Conservation (phyloP, 2,888 invertebrate species). For the Drosophila pseudotakahashii region DNA sequence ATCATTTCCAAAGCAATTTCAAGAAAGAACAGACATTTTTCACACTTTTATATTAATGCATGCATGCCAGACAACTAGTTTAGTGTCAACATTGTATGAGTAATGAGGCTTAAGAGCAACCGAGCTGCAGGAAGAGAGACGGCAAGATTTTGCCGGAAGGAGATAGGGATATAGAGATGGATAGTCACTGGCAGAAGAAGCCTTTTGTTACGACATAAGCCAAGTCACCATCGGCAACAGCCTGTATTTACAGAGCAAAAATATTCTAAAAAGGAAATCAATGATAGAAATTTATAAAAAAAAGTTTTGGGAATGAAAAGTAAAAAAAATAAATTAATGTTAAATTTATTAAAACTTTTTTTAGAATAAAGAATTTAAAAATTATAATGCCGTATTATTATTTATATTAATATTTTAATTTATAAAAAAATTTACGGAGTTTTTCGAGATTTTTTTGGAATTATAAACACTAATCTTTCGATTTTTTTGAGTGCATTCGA, state of each 20-base stretch:
- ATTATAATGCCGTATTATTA: too few species aligned
- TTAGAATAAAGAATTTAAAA: too few species aligned
- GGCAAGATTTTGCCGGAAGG: neutral
- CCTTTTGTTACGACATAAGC: constrained; percentile 43
- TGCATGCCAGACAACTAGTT: constrained; percentile 48
- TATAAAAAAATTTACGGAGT: too few species aligned
- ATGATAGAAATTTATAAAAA: neutral
- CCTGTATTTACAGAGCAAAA: constrained; percentile 19
- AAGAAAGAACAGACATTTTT: constrained; percentile 19
- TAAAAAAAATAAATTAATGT: neutral
- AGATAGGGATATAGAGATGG: constrained; percentile 16
- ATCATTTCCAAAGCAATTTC: constrained; percentile 14
- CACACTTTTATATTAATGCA: constrained; percentile 42
- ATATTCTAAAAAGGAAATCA: neutral
- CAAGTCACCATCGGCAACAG: constrained; percentile 49
- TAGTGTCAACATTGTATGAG: constrained; percentile 76
- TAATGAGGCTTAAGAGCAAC: constrained; percentile 59
- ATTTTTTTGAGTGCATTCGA: constrained; percentile 4
- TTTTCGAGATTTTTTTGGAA: too few species aligned
- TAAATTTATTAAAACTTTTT: neutral
- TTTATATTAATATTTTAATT: too few species aligned
- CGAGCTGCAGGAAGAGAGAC: neutral
- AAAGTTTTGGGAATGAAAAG: too few species aligned
- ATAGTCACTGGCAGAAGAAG: constrained; percentile 17
- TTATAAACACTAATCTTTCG: neutral